Conservation (phyloP, 2,797 vertebrate genomes). For the Oreortyx pictus region DNA sequence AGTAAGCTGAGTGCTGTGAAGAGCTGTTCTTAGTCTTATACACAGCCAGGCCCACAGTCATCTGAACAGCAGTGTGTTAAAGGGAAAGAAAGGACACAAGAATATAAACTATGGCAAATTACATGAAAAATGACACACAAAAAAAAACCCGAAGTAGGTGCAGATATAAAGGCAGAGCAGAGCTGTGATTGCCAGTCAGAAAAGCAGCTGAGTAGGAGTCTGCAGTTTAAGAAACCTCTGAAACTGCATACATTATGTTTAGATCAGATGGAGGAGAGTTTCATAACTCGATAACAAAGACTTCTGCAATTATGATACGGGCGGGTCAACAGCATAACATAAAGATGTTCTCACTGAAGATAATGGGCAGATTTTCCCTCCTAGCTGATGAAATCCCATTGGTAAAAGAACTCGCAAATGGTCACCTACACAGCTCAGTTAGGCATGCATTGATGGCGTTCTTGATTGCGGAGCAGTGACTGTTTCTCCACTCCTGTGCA, state of each 20-base stretch:
- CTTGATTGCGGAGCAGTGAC: neutral
- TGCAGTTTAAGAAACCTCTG: slow-evolving; percentile 64
- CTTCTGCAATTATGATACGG: slow-evolving; percentile 43
- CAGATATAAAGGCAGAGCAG: slow-evolving; percentile 41
- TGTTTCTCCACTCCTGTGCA: neutral
- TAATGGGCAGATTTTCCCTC: neutral
- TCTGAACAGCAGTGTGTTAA: slow-evolving; percentile 21
- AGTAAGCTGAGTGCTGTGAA: neutral
- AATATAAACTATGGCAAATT: slow-evolving; percentile 45
- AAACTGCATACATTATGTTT: slow-evolving; percentile 70
- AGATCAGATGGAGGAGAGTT: slow-evolving; percentile 61
- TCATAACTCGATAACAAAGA: slow-evolving; percentile 57
- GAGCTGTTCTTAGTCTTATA: neutral
- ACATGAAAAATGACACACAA: slow-evolving; percentile 6
- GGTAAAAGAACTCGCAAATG: neutral
- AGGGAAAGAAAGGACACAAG: slow-evolving; percentile 16
- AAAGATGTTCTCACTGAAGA: neutral
- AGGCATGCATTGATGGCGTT: neutral
- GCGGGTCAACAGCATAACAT: slow-evolving; percentile 34
- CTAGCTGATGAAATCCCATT: neutral
- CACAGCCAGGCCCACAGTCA: neutral
- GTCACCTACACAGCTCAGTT: neutral
- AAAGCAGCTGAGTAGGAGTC: slow-evolving; percentile 69
- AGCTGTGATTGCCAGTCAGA: slow-evolving; percentile 55
- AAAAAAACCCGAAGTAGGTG: neutral